Base-by-base conservation (phyloP, 2,888 invertebrate genomes). In the Philhelius pedissequus region DNA sequence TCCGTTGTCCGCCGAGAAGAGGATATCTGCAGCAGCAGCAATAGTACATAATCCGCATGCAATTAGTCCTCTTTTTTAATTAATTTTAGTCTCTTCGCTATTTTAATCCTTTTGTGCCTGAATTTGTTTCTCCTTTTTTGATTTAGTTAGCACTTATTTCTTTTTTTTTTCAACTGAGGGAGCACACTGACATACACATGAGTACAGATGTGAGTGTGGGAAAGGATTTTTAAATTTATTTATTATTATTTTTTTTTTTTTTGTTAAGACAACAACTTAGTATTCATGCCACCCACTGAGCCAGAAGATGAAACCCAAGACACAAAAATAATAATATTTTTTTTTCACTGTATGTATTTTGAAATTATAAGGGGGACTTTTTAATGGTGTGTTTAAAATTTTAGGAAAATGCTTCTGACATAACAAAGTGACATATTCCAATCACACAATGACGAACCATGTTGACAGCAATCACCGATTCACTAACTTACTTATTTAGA, bases 31-130 rank as follows among this genome's bases (percentile, higher is more conserved):
- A 62, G 66, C 48, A 75, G 20, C 27, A 18, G 48, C 52, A 74
- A 52, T 25, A 40, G 73, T 60, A 48, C 71, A 84, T 84, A 84
- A 80, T 84, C 84, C 80, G 84, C 84, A 80, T 80, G 80, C 84
- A 84, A 84, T 80, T 84, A 76, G 84, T 84, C 84, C 84, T 71
- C 75, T 62, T 80, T 71, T 60, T 75, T 60, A 79, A 78, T 80
- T 80, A 76, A 75, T 75, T 76, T 80, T 48, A 68, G 38, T 71
- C 71, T 71, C 58, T 66, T 43, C 58, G n/a, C 32, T 56, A 35
- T 52, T 84, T 48, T 84, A 80, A 78, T 76, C 80, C 84, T 27
- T 75, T 54, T n/a, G n/a, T n/a, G n/a, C n/a, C n/a, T n/a, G n/a
- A n/a, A n/a, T n/a, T n/a, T 27, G 32, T 62, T 52, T 27, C 18